Evolutionary conservation across 1,140 invertebrate species (phyloP), one percentile per base, ranked within the genome.

Genomic region (Drosophila parvula): DNA sequence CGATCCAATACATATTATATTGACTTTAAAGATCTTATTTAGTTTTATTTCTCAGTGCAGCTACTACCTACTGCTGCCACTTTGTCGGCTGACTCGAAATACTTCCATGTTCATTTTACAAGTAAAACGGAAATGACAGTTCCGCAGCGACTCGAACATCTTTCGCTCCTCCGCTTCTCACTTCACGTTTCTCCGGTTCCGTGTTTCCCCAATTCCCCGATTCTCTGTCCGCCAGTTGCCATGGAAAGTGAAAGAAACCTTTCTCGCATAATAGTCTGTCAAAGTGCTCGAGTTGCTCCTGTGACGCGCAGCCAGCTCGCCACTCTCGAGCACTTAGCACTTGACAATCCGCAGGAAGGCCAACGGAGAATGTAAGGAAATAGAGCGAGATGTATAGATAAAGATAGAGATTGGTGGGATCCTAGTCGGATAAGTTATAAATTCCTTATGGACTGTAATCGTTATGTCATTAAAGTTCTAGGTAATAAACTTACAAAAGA

Each of bases 91-190:
- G 83, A 81, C 78, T 90, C 79, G 86, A 90, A 55, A 90, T 90
- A 85, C 85, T 90, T 90, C 85, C 86, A 90, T 90, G 85, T 88
- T 90, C 89, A 81, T 84, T 88, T 90, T 90, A 82, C 89, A 85
- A 91, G 89, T 89, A 85, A 90, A 90, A 90, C 88, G 88, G 88
- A 90, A 90, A 91, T 90, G 88, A 90, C 88, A 90, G 88, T 88
- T 90, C 89, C 86, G 83, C 83, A 82, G 71, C 89, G 88, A 86
- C 65, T 69, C 65, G 79, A 89, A 89, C 80, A 89, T 89, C 84
- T 84, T 89, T 89, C 59, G 78, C 59, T 70, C 36, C 59, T 78
- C 64, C 58, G 58, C 64, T 55, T 41, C 73, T 43, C 59, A 28
- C 40, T 36, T 36, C 53, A 59, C 40, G 74, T 45, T 47, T 73